Evolutionary conservation across 2,113 vertebrate genomes (phyloP), one percentile per base, ranked within the genome.

Genomic region (Anhinga rufa): DNA sequence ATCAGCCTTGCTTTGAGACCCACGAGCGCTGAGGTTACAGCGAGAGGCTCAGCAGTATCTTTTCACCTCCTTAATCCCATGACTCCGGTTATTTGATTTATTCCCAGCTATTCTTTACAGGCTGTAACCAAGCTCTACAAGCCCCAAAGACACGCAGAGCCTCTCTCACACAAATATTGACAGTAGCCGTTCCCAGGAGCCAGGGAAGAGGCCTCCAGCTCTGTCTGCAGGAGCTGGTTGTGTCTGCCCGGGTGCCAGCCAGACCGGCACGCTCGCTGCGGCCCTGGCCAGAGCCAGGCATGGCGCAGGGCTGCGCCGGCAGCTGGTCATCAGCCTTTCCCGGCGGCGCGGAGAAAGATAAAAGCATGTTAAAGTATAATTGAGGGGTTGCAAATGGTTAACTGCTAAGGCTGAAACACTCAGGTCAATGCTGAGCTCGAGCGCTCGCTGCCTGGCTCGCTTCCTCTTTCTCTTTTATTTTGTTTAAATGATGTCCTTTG

Each of bases 331-430:
- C 61, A 62, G 72, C 81, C 77, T 4, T 31, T 55, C 29, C 54
- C 7, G 1, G 58, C 1, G 4, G 1, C 4, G 0, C 0, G 9
- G 68, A 18, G 49, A 38, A 10, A 36, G 42, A 28, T 0, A 21
- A 58, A 75, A 64, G 5, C 42, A 2, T 1, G 1, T 12, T 4
- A 4, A 48, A 58, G 14, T 8, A 2, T 8, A 10, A 2, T 1
- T 6, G 79, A 51, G 55, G 70, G 84, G 16, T 1, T 46, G 80
- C 38, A 66, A 58, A 78, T 2, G 40, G 91, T 86, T 74, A 88
- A 88, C 4, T 22, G 58, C 36, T 22, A 49, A 2, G 2, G 48
- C 49, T 62, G 44, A 14, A 7, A 66, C 65, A 12, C 69, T 8
- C 80, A 29, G 91, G 86, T 51, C 68, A 13, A 22, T 9, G 72